Conservation (phyloP, 2,888 invertebrate genomes). For the Melipona beecheii region DNA sequence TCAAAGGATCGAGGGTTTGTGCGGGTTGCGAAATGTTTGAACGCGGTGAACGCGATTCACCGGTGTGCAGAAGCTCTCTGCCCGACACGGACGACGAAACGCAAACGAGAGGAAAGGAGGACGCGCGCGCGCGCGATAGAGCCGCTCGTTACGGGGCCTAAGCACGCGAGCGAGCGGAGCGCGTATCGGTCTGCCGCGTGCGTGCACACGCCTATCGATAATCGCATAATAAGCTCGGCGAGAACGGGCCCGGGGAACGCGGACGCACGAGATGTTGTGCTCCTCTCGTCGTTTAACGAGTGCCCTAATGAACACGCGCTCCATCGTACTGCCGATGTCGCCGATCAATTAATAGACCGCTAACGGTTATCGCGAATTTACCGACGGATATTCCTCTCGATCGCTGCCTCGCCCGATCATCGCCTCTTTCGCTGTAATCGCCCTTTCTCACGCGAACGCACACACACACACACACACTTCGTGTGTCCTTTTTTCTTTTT, state of each 20-base stretch:
- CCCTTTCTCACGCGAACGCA: conserved; percentile 19
- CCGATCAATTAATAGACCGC: conserved; percentile 59
- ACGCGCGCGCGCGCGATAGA: not conserved
- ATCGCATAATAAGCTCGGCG: conserved; percentile 51
- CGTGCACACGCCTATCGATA: conserved; percentile 49
- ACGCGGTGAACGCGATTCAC: no score
- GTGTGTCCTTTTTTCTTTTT: no score
- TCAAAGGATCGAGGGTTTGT: not conserved
- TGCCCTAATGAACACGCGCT: conserved; percentile 49
- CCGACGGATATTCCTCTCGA: conserved; percentile 55
- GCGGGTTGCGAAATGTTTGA: not conserved
- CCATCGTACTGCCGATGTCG: conserved; percentile 45
- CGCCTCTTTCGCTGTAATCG: conserved; percentile 9
- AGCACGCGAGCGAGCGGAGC: conserved; percentile 10
- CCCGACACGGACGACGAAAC: not conserved
- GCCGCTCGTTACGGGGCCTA: conserved; percentile 19
- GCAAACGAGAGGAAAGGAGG: conserved; percentile 3
- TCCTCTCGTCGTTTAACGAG: conserved; percentile 43
- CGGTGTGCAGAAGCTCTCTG: no score
- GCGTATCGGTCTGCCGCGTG: conserved; percentile 25
- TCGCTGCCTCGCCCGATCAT: conserved; percentile 4
- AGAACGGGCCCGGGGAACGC: conserved; percentile 25
- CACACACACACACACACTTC: no score
- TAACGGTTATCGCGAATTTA: conserved; percentile 67
- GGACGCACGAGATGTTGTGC: conserved; percentile 22